Evolutionary conservation across 2,797 vertebrate genomes (phyloP), one percentile per base, ranked within the genome.

Genomic region (Borostomias antarcticus): DNA sequence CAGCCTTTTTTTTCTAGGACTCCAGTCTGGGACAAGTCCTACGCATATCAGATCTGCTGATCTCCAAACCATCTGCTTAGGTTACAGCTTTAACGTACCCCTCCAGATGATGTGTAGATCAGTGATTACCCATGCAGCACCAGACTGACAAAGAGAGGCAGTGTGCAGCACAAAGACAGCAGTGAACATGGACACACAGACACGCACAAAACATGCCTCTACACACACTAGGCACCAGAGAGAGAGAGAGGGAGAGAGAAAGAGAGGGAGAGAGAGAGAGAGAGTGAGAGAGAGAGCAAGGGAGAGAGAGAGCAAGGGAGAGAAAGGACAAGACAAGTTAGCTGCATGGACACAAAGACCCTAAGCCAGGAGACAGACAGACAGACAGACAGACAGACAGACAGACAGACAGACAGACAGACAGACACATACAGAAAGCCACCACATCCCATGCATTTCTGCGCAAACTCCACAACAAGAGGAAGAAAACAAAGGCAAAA

Each of bases 21-120:
- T 72, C 73, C 83, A 82, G 86, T 83, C 83, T 72, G 78, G 77
- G n/a, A n/a, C n/a, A n/a, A n/a, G n/a, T n/a, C 82, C 76, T 70
- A 76, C 78, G 73, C 10, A n/a, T 6, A 5, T 32, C 33, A 64
- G 50, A 70, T 21, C 5, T 17, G 29, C 51, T 43, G 29, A 75
- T 77, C 70, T 69, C 68, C 77, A 79, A 61, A 73, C 58, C 64
- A 56, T 52, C 35, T 17, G 43, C 30, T 4, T 23, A 21, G 21
- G 30, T 21, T 17, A 32, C 6, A 47, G 11, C 35, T 17, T 9
- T 4, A 35, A 13, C 30, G 21, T 5, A 13, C 6, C 37, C 32
- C 37, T 67, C 61, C 21, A 35, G 45, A 32, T 62, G 56, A 70
- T 43, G 74, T 76, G 68, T 69, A 72, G 64, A 80, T 52, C n/a